Percentiles rank a stretch among this genome's conserved stretches.
Evolutionary conservation across 2,888 invertebrate genomes (phyloP).

Genomic region (Drosophila lacicola): DNA sequence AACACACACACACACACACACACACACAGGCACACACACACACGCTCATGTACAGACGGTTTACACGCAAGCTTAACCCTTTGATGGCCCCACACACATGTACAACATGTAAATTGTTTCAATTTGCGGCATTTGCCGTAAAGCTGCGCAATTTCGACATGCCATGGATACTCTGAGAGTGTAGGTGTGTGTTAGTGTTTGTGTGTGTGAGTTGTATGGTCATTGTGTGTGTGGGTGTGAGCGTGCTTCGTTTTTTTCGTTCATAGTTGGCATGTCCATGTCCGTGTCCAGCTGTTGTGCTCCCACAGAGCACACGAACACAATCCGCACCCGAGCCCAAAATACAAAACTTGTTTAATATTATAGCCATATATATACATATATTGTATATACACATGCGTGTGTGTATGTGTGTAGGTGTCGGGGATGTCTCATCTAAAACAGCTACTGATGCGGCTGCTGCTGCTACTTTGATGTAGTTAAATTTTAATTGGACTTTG

Average conservation of each 20-base stretch:
- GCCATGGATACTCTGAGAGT: conserved; percentile 64
- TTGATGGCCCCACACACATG: conserved; percentile 76
- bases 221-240: conserved; percentile 16
- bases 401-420: conserved; percentile 29
- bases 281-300: conserved; percentile 73
- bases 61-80: conserved; percentile 79
- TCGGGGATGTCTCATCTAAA: conserved; percentile 59
- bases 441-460: conserved; percentile 64
- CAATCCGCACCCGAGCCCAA: conserved; percentile 49
- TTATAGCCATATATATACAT: conserved; percentile 38
- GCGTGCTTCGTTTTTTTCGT: conserved; percentile 21
- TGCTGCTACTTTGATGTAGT: conserved; percentile 80
- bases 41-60: conserved; percentile 34
- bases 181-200: conserved; percentile 8
- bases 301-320: conserved; percentile 56
- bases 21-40: conserved; percentile 10
- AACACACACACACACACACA: conserved; percentile 15
- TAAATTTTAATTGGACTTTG: conserved; percentile 83
- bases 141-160: conserved; percentile 78
- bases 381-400: neutral
- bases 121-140: conserved; percentile 80
- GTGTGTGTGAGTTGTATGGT: conserved; percentile 23
- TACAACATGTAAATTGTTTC: conserved; percentile 80
- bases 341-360: conserved; percentile 79
- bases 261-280: conserved; percentile 66